A percentile compares a stretch with the other conserved stretches of the same genome.
phyloP scores from a whole-genome alignment of 2,113 vertebrate species.

The Marmota flaviventris region DNA sequence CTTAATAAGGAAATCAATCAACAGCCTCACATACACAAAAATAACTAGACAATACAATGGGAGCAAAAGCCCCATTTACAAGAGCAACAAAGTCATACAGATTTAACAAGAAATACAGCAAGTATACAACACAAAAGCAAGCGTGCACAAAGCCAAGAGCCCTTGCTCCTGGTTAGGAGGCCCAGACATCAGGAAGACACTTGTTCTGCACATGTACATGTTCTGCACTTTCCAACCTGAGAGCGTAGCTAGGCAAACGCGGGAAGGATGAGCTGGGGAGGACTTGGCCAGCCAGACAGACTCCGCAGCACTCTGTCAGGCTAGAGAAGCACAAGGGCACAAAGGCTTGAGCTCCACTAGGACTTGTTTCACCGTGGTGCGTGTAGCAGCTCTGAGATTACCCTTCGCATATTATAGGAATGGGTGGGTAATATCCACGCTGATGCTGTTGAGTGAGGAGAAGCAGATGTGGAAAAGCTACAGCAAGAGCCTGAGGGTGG shows the following conservation, averaged over 20 bases:
- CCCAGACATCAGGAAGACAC: no score
- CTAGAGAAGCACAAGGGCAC: no score
- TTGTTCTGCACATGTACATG: neutral
- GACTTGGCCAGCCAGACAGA: neutral
- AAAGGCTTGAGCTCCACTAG: neutral
- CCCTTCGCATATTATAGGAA: accelerated
- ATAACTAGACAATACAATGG: neutral
- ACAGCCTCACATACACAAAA: neutral
- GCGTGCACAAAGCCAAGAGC: neutral
- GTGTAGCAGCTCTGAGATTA: neutral
- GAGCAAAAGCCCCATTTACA: neutral
- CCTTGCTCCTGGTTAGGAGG: no score
- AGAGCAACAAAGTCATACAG: neutral
- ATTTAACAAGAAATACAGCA: neutral
- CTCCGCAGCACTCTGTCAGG: no score
- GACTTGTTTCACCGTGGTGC: accelerated
- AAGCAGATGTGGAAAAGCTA: neutral
- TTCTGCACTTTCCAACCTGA: no score
- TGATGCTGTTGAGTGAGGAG: accelerated
- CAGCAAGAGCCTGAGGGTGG: neutral
- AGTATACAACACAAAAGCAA: no score
- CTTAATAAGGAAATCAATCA: neutral
- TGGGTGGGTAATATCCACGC: accelerated
- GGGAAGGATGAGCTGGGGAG: neutral
- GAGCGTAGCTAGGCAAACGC: neutral